phyloP scores from a whole-genome alignment of 2,113 vertebrate genomes.

The Mola mola region DNA sequence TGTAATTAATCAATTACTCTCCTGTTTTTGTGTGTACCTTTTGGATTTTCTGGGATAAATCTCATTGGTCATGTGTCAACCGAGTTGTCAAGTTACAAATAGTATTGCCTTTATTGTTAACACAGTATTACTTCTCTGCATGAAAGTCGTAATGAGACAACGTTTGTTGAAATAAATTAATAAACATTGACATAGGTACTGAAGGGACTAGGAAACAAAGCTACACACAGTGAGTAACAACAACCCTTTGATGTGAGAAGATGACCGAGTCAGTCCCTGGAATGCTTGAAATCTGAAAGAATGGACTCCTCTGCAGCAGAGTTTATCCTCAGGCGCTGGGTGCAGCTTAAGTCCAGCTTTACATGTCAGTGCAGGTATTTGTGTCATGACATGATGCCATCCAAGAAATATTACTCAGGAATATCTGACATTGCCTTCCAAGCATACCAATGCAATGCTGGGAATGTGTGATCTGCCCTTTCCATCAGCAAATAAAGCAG shows the following conservation, averaged over 20 bases:
- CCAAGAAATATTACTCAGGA: constrained; percentile 48
- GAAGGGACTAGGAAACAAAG: not conserved
- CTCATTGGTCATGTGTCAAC: too few species aligned
- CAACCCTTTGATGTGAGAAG: constrained; percentile 30
- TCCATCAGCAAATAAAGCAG: constrained; percentile 32
- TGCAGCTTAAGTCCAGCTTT: constrained; percentile 26
- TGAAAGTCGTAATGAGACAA: too few species aligned
- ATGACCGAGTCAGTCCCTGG: constrained; percentile 44
- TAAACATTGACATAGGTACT: too few species aligned
- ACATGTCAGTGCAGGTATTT: constrained; percentile 47
- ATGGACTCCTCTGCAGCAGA: constrained; percentile 11
- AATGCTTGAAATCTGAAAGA: constrained; percentile 29
- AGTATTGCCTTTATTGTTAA: too few species aligned
- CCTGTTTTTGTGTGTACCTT: too few species aligned
- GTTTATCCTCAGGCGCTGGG: constrained; percentile 12
- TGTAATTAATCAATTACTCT: too few species aligned
- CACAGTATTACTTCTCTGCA: too few species aligned
- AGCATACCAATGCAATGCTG: constrained; percentile 31
- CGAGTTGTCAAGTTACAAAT: too few species aligned
- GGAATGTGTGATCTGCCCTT: constrained; percentile 20
- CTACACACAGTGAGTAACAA: constrained; percentile 17
- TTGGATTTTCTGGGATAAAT: too few species aligned
- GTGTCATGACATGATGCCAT: constrained; percentile 59
- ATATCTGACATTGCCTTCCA: constrained; percentile 42
- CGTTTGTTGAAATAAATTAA: too few species aligned